phyloP scores from a whole-genome alignment of 2,888 invertebrate species.

The Chrysodeixis includens region DNA sequence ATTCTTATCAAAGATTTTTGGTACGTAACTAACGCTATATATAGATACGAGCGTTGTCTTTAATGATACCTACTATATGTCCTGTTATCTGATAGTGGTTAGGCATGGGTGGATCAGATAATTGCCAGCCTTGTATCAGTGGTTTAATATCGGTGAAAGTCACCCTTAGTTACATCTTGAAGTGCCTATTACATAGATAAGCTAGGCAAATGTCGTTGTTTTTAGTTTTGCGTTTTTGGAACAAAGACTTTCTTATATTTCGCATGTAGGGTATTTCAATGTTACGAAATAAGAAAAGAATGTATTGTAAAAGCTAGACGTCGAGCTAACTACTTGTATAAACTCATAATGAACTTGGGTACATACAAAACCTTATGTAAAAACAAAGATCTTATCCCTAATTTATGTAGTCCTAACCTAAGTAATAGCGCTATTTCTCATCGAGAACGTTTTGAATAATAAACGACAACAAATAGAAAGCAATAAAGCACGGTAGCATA shows the following conservation, averaged over 20 bases:
- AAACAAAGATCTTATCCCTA: no score
- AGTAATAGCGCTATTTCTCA: no score
- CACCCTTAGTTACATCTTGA: constrained; percentile 38
- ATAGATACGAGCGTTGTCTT: constrained; percentile 37
- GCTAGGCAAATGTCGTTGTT: neutral
- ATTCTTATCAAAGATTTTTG: constrained; percentile 29
- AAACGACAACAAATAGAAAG: no score
- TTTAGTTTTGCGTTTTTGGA: neutral
- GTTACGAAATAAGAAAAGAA: neutral
- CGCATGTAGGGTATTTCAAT: neutral
- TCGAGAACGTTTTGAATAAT: no score
- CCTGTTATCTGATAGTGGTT: constrained; percentile 62
- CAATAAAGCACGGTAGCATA: no score
- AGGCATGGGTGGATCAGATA: constrained; percentile 66
- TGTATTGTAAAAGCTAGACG: neutral
- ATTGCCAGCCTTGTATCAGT: constrained; percentile 58
- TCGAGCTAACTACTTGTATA: no score
- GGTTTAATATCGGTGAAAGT: constrained; percentile 43
- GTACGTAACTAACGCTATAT: constrained; percentile 9
- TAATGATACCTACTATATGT: constrained; percentile 22
- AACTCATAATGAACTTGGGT: no score
- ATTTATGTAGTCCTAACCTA: no score
- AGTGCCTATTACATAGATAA: constrained; percentile 10
- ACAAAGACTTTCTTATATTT: neutral
- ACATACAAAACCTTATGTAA: no score